Conservation (phyloP, 2,797 vertebrate genomes). For the Chelidonichthys spinosus region DNA sequence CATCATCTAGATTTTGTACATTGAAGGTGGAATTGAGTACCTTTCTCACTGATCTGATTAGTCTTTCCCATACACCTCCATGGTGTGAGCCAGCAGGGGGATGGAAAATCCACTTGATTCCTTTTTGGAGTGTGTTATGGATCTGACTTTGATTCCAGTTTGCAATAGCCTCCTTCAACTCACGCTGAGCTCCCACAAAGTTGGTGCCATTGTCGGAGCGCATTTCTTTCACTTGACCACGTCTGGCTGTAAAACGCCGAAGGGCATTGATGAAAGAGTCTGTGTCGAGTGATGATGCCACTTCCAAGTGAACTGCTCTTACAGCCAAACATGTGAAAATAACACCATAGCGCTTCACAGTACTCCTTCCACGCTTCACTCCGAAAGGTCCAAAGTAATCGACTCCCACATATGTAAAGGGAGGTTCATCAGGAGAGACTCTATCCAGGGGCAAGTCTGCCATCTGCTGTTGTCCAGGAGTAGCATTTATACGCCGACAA, state of each 20-base stretch:
- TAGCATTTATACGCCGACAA: neutral
- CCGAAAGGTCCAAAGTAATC: constrained; percentile 5
- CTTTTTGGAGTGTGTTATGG: neutral
- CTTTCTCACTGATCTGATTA: neutral
- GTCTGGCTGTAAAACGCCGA: neutral
- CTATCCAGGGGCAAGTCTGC: neutral
- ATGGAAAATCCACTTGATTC: neutral
- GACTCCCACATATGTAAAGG: neutral
- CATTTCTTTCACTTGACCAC: neutral
- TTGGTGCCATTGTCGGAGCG: constrained; percentile 2
- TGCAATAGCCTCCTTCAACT: neutral
- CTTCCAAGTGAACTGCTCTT: neutral
- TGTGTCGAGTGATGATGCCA: neutral
- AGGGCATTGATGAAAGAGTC: constrained; percentile 16
- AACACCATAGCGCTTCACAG: constrained; percentile 3
- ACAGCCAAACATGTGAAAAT: constrained; percentile 22
- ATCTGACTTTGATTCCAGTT: neutral
- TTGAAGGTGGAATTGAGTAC: neutral
- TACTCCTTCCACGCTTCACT: neutral
- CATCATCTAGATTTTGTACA: neutral
- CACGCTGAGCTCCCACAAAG: neutral
- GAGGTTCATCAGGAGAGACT: neutral
- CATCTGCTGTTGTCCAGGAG: neutral
- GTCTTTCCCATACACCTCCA: neutral
- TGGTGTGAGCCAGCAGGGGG: constrained; percentile 1